phyloP scores from a whole-genome alignment of 2,797 vertebrate genomes.

The Enteromius viviparus region DNA sequence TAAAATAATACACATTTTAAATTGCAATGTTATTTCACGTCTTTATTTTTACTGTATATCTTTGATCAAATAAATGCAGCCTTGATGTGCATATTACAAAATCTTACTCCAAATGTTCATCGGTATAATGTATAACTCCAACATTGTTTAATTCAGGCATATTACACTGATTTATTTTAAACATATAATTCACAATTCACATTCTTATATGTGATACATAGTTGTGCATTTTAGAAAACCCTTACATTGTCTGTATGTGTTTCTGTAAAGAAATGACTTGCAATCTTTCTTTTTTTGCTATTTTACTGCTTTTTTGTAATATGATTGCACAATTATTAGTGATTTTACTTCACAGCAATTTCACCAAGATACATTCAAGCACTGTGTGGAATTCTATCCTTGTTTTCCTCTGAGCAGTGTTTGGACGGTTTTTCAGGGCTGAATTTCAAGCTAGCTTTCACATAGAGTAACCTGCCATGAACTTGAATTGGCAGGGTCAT shows the following conservation, averaged over 20 bases:
- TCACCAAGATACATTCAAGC: background rate
- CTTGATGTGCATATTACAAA: background rate
- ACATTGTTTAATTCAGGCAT: background rate
- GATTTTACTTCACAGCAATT: background rate
- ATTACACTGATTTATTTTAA: background rate
- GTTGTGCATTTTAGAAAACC: conserved; percentile 47
- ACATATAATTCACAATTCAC: conserved; percentile 62
- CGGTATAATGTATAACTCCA: background rate
- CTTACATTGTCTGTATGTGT: conserved; percentile 45
- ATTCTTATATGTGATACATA: background rate
- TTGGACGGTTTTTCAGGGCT: background rate
- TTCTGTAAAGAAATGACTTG: conserved; percentile 24
- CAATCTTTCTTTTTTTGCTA: background rate
- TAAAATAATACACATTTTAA: background rate
- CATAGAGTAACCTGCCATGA: conserved; percentile 58
- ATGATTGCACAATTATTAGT: conserved; percentile 62
- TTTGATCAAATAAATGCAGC: background rate
- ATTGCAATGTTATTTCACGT: background rate
- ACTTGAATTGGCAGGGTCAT: conserved; percentile 60
- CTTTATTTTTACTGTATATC: background rate
- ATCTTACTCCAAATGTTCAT: background rate
- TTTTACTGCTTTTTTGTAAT: conserved; percentile 61
- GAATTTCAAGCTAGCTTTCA: conserved; percentile 23
- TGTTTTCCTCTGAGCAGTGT: background rate
- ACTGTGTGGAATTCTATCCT: background rate